A percentile compares a stretch with the other conserved stretches of the same genome.
phyloP scores from a whole-genome alignment of 1,140 invertebrate species.

The Micrasema longulum region DNA sequence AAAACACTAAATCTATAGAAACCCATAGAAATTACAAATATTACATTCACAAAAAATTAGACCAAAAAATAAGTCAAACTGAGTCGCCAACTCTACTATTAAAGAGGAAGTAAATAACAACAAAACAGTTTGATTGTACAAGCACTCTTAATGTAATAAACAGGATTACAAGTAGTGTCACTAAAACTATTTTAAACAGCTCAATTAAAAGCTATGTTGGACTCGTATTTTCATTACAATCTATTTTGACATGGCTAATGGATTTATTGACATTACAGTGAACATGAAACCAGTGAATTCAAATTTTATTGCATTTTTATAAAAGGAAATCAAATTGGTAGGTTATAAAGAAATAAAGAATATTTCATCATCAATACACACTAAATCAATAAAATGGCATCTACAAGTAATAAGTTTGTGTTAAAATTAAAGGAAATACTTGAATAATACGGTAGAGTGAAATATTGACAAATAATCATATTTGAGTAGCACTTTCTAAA shows the following conservation, averaged over 20 bases:
- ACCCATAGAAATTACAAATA: neutral
- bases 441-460: neutral
- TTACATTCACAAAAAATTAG: neutral
- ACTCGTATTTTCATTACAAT: too few species aligned
- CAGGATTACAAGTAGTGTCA: neutral
- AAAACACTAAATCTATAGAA: neutral
- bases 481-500: neutral
- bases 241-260: too few species aligned
- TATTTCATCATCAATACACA: too few species aligned
- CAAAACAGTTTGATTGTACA: neutral
- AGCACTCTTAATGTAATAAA: neutral
- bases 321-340: too few species aligned
- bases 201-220: too few species aligned
- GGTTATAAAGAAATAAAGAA: too few species aligned
- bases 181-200: too few species aligned
- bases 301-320: too few species aligned
- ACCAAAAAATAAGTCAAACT: neutral
- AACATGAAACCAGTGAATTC: too few species aligned
- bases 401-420: neutral
- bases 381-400: too few species aligned
- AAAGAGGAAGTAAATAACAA: neutral
- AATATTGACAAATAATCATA: constrained; percentile 10
- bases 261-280: too few species aligned
- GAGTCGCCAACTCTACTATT: neutral
- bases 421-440: neutral